Evolutionary conservation across 2,113 vertebrate species (phyloP).

Genomic region (Tychaedon coryphoeus): DNA sequence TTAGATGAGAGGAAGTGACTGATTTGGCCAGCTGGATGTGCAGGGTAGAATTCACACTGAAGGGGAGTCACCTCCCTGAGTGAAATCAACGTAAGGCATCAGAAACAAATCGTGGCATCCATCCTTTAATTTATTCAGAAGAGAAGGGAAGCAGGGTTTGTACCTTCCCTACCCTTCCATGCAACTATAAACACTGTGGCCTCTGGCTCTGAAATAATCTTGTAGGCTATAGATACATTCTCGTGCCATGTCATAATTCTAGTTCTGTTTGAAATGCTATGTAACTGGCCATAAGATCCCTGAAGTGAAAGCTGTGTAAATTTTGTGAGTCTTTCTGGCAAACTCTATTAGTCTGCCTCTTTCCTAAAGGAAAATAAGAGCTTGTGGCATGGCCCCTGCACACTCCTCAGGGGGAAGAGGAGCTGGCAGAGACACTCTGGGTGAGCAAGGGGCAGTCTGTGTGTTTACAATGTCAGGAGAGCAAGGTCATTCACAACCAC

Average conservation of each 20-base stretch:
- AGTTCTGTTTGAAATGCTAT: background rate
- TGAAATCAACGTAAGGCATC: background rate
- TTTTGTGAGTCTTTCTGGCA: background rate
- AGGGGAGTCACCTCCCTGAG: background rate
- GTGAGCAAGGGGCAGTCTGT: background rate
- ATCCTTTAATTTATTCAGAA: background rate
- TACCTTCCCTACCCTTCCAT: background rate
- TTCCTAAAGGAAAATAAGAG: background rate
- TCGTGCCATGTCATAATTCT: background rate
- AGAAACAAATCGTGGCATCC: background rate
- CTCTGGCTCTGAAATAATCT: background rate
- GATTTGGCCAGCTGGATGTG: background rate
- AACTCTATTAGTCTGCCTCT: background rate
- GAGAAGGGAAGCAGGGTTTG: background rate
- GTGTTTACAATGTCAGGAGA: background rate
- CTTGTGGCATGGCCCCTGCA: background rate
- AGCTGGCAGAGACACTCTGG: background rate
- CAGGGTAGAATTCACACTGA: background rate
- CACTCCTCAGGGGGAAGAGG: background rate
- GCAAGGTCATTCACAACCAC: background rate
- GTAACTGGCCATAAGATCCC: background rate
- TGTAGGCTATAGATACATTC: background rate
- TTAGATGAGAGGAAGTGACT: background rate
- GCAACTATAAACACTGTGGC: background rate
- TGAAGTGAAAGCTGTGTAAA: background rate